These are phyloP conservation scores for Manacus vitellinus DNA, from an alignment of 2,113 vertebrate species.

Conservation along the genomic window DNA sequence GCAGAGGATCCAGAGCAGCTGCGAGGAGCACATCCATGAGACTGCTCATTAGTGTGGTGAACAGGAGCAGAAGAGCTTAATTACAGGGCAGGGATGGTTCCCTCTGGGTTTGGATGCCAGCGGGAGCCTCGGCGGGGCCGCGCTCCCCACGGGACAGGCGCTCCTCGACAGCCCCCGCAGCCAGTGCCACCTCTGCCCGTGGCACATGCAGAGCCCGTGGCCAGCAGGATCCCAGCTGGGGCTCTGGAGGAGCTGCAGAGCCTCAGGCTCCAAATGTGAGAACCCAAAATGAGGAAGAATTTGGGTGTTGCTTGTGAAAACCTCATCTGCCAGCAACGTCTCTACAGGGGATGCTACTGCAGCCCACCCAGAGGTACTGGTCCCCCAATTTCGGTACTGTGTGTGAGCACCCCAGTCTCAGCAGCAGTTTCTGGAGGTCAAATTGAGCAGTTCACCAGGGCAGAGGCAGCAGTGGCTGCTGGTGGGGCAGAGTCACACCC, in stretches of 20 bases:
- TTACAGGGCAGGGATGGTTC: not conserved
- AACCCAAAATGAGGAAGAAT: not conserved
- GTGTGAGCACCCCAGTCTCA: not conserved
- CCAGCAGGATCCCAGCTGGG: rapidly evolving
- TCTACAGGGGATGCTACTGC: not conserved
- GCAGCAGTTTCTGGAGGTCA: not conserved
- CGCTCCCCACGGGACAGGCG: rapidly evolving
- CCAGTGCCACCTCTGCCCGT: not conserved
- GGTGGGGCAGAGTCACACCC: not conserved
- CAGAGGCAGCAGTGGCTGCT: not conserved
- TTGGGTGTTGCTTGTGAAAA: not conserved
- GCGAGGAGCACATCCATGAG: not conserved
- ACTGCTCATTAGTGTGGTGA: not conserved
- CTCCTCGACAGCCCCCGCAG: rapidly evolving
- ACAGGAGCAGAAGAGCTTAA: not conserved
- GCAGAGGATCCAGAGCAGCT: not conserved
- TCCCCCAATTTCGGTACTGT: not conserved
- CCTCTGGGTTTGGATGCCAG: not conserved
- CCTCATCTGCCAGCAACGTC: no score
- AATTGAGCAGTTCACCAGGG: not conserved
- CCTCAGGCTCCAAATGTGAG: not conserved
- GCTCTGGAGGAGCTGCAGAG: not conserved
- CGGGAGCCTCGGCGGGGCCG: rapidly evolving
- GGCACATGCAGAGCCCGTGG: not conserved
- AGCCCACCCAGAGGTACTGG: not conserved